Conservation (phyloP, 2,113 vertebrate species). For the Fregata magnificens region DNA sequence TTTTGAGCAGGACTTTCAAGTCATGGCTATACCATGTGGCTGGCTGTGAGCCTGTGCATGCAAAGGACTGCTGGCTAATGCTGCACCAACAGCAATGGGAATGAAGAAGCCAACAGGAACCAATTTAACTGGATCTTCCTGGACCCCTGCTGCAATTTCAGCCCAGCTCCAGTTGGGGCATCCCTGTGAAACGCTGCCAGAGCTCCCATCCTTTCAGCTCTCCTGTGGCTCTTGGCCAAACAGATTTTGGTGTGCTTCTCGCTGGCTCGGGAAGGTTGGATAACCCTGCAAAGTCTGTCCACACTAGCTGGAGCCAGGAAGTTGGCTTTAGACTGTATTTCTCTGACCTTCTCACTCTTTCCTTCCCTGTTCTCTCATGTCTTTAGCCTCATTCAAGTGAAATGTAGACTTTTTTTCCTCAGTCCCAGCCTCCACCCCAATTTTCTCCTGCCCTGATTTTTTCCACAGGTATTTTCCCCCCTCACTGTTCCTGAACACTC, state of each 20-base stretch:
- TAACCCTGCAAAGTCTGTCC: not conserved
- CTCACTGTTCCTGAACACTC: not conserved
- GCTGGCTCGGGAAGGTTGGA: not conserved
- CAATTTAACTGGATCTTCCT: not conserved
- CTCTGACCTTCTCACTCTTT: not conserved
- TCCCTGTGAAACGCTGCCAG: not conserved
- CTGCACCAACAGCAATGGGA: not conserved
- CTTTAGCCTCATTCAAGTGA: not conserved
- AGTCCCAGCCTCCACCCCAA: not conserved
- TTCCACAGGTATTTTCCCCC: not conserved
- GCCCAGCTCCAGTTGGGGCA: not conserved
- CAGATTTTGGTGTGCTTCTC: not conserved
- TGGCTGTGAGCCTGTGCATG: not conserved
- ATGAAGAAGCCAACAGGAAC: not conserved
- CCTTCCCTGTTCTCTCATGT: not conserved
- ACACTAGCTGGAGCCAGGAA: not conserved
- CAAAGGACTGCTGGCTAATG: not conserved
- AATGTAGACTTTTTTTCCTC: not conserved
- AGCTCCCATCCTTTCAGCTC: not conserved
- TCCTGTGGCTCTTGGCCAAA: not conserved
- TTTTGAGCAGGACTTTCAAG: not conserved
- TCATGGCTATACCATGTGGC: not conserved
- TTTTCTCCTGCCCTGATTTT: not conserved
- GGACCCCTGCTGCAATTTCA: not conserved
- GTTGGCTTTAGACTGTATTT: not conserved